Base-by-base conservation (phyloP, 2,113 vertebrate species). In the Peromyscus maniculatus region DNA sequence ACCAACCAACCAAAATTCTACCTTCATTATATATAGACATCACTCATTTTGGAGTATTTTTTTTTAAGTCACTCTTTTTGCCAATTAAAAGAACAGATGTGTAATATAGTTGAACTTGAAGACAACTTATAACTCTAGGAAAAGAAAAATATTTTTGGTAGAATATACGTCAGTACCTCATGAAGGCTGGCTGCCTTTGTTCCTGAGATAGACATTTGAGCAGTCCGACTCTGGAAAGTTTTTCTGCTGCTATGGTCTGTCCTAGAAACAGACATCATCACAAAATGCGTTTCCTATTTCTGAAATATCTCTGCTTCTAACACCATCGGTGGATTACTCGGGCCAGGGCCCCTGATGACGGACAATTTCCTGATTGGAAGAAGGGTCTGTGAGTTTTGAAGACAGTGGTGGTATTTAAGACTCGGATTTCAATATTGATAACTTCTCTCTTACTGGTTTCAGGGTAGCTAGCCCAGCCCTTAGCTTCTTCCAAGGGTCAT, bases 101-200 rank as follows among this genome's bases (percentile, higher is more conserved):
- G 43, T 92, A 86, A 79, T 87, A 89, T 87, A 93, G 46, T 3
- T 95, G 96, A 91, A 95, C 95, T 93, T 96, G 93, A 93, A 95
- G 71, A 94, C 19, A 89, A 26, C 0, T n/a, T 94, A 86, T 75
- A 93, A 83, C 89, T 83, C 24, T 49, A 89, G 82, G 66, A 94
- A 98, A 77, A 91, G 43, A 79, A 95, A 93, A 72, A 55, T 86
- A 1, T 88, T 49, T 80, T 93, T 93, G 89, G 93, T 89, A 62
- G 95, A 97, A 95, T 74, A 79, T 64, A 57, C 91, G 52, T 94
- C 74, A 82, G 87, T 91, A 88, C 92, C 77, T 97, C 55, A 1
- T n/a, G 33, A 88, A 86, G 95, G 78, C 92, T 91, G 95, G 43
- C 92, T 33, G 66, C 74, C 79, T 74, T 83, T 94, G 21, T 77